These are phyloP conservation scores for Corythornis leucogaster DNA, from an alignment of 2,797 vertebrate species.

Conservation along the genomic window DNA sequence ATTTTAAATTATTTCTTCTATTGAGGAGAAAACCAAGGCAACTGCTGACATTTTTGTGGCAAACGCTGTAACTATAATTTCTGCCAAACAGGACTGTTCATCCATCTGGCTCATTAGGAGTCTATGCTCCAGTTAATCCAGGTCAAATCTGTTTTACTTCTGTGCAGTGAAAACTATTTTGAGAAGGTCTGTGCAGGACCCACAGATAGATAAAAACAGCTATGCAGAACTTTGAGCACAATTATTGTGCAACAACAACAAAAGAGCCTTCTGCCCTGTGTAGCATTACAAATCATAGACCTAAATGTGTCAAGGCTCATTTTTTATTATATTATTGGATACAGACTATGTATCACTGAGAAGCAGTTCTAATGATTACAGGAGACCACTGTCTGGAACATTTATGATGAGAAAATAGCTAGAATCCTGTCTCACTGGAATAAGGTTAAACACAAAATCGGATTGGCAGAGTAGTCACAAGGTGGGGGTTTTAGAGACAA, in stretches of 20 bases:
- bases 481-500: background rate
- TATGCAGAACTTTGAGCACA: background rate
- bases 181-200: background rate
- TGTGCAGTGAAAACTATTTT: slow-evolving; percentile 21
- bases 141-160: slow-evolving; percentile 49
- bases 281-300: background rate
- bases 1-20: background rate
- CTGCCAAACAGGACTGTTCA: background rate
- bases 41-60: background rate
- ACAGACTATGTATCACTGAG: background rate
- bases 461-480: background rate
- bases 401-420: background rate
- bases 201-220: background rate
- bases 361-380: background rate
- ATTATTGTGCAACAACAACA: background rate
- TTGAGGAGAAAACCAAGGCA: background rate
- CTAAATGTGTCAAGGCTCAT: background rate
- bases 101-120: slow-evolving; percentile 38
- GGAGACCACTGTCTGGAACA: background rate
- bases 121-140: slow-evolving; percentile 27
- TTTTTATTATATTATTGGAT: background rate
- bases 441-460: background rate
- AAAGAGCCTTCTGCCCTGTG: background rate
- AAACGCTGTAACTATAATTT: background rate
- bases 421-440: background rate